Conservation (phyloP, 2,113 vertebrate genomes). For the human region DNA sequence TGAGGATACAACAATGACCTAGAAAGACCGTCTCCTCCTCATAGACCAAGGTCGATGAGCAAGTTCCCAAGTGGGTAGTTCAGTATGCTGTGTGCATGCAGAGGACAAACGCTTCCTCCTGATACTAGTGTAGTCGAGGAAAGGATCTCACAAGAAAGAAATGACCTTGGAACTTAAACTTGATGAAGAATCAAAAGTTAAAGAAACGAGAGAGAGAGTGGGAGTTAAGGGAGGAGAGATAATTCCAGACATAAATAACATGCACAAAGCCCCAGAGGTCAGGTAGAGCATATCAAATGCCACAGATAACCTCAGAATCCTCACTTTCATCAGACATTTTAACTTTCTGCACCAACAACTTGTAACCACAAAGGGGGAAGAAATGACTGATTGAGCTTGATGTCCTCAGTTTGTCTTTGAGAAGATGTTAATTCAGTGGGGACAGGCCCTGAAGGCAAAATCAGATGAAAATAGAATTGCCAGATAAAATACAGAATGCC, state of each 20-base stretch:
- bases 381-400: background rate
- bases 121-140: background rate
- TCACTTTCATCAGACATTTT: background rate
- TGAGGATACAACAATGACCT: background rate
- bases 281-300: background rate
- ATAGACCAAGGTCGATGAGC: background rate
- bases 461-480: background rate
- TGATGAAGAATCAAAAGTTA: background rate
- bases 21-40: background rate
- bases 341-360: background rate
- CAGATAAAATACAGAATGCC: background rate
- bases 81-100: background rate
- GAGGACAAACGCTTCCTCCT: background rate
- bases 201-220: background rate
- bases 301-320: background rate
- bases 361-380: background rate
- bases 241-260: background rate
- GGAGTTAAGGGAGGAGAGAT: background rate
- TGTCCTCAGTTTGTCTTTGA: constrained; percentile 13
- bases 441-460: background rate
- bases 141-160: background rate
- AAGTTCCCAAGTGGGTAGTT: background rate
- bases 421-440: background rate
- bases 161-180: background rate
- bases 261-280: background rate